These are phyloP conservation scores for Ooceraea biroi DNA, from an alignment of 1,140 invertebrate genomes.

Conservation along the genomic window DNA sequence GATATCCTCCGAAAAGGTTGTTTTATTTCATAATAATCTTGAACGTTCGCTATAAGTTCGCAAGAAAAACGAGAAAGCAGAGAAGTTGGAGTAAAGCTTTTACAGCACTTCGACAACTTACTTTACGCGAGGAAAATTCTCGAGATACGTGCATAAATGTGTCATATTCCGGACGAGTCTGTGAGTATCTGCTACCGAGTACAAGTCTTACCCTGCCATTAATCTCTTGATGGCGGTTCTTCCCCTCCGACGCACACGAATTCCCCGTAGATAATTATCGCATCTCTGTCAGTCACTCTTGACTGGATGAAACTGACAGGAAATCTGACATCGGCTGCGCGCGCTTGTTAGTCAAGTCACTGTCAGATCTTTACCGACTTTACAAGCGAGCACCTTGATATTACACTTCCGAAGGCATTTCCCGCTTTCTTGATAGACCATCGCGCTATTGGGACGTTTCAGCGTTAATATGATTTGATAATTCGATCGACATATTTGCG, in stretches of 20 bases:
- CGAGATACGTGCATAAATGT: neutral
- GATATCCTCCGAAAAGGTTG: neutral
- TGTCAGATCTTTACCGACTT: conserved; percentile 31
- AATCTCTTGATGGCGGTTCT: conserved; percentile 29
- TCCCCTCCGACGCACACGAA: conserved; percentile 44
- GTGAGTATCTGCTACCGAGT: neutral
- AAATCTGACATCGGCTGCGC: conserved; percentile 36
- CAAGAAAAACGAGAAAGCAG: neutral
- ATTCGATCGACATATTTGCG: neutral
- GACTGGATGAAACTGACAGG: conserved; percentile 38
- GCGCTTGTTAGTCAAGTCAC: conserved; percentile 20
- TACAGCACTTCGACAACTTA: neutral
- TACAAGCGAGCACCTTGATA: conserved; percentile 21
- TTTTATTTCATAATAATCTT: neutral
- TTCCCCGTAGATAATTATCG: conserved; percentile 61
- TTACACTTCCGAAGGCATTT: conserved; percentile 24
- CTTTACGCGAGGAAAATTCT: neutral
- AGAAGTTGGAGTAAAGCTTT: neutral
- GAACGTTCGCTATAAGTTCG: neutral
- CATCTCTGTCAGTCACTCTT: conserved; percentile 45
- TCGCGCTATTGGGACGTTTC: neutral
- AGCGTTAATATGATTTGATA: conserved; percentile 13
- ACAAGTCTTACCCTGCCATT: conserved; percentile 32
- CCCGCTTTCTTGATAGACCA: neutral
- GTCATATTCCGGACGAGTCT: conserved; percentile 21